Evolutionary conservation across 2,797 vertebrate species (phyloP).

Genomic region (Lerista edwardsae): DNA sequence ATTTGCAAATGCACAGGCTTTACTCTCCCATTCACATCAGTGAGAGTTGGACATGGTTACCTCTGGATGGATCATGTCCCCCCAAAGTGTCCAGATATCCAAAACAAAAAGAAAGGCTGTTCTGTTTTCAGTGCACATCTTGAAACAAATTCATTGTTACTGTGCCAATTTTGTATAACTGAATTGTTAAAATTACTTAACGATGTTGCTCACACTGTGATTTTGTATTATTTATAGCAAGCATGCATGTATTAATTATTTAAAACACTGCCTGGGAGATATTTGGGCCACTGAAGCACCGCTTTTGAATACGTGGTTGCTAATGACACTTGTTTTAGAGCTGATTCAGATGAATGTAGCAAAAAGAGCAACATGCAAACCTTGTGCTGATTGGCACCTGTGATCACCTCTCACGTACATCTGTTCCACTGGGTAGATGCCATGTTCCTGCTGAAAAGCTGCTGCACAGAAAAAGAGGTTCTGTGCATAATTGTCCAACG

Average conservation of each 20-base stretch:
- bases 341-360: background rate
- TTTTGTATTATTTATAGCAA: constrained; percentile 57
- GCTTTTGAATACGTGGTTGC: constrained; percentile 41
- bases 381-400: background rate
- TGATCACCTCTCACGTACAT: background rate
- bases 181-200: constrained; percentile 68
- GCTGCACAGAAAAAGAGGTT: background rate
- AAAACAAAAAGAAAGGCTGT: constrained; percentile 61
- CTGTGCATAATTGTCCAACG: background rate
- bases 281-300: constrained; percentile 63
- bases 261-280: constrained; percentile 57
- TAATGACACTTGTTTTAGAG: constrained; percentile 43
- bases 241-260: constrained; percentile 60
- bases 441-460: background rate
- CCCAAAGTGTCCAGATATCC: constrained; percentile 31
- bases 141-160: constrained; percentile 50
- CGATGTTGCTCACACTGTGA: constrained; percentile 60
- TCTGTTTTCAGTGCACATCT: constrained; percentile 80
- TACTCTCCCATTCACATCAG: background rate
- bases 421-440: constrained; percentile 20
- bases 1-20: background rate
- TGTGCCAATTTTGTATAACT: constrained; percentile 65
- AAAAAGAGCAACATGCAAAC: background rate
- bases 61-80: background rate
- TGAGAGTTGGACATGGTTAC: background rate